Evolutionary conservation across 2,113 vertebrate species (phyloP).

Genomic region (Pachypanchax playfairii): DNA sequence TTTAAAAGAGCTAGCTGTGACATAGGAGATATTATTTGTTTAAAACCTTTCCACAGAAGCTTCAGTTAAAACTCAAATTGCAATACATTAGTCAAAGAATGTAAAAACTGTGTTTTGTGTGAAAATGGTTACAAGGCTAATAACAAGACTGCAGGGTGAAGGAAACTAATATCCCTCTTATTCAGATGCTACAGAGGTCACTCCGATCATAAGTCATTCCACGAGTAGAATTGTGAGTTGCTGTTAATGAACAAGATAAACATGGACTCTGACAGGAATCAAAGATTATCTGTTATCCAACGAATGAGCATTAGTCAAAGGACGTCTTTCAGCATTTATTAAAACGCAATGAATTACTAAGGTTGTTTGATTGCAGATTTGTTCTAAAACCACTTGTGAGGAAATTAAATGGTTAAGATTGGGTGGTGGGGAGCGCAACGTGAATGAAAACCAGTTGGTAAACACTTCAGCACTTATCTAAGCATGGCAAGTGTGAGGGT

Average conservation of each 20-base stretch:
- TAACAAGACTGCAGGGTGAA: conserved; percentile 29
- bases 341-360: conserved; percentile 19
- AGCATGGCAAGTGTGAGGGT: conserved; percentile 64
- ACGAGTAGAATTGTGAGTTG: conserved; percentile 5
- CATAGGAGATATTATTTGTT: too few relatives aligned
- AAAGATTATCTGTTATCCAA: conserved; percentile 21
- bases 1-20: background rate
- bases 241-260: conserved; percentile 14
- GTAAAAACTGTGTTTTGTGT: conserved; percentile 36
- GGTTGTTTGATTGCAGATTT: conserved; percentile 18
- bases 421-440: conserved; percentile 21
- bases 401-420: conserved; percentile 49
- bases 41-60: too few relatives aligned
- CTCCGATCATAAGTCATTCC: conserved; percentile 25
- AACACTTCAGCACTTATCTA: conserved; percentile 75
- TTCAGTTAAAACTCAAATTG: too few relatives aligned
- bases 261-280: conserved; percentile 12
- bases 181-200: conserved; percentile 12
- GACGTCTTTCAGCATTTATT: conserved; percentile 1
- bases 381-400: conserved; percentile 3
- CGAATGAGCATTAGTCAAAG: conserved; percentile 8
- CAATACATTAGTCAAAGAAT: too few relatives aligned
- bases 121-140: conserved; percentile 37
- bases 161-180: conserved; percentile 11
- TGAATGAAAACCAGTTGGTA: conserved; percentile 49